Conservation (phyloP, 2,113 vertebrate species). For the Chelonoidis abingdonii region DNA sequence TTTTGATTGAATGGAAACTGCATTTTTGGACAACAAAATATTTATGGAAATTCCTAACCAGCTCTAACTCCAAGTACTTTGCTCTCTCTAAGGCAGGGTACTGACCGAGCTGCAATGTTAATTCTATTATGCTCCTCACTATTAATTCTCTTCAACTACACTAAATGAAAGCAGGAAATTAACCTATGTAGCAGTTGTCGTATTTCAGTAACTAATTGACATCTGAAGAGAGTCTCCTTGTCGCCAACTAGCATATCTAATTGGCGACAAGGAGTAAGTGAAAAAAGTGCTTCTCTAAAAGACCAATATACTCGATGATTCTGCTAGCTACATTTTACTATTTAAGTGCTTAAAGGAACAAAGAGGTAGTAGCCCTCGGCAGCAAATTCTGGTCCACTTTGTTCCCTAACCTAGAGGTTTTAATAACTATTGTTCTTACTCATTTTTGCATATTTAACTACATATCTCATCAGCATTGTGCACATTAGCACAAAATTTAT, state of each 20-base stretch:
- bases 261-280: background rate
- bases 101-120: conserved; percentile 54
- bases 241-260: background rate
- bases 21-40: background rate
- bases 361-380: rapidly evolving
- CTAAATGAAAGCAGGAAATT: conserved; percentile 64
- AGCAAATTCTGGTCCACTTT: background rate
- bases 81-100: conserved; percentile 19
- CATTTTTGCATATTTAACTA: conserved; percentile 12
- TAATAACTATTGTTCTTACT: background rate
- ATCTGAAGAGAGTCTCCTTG: conserved; percentile 35
- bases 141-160: conserved; percentile 53
- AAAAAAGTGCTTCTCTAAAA: conserved; percentile 12
- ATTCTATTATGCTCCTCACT: conserved; percentile 62
- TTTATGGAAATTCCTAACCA: conserved; percentile 35
- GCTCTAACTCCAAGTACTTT: conserved; percentile 21
- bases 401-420: background rate
- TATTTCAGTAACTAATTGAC: conserved; percentile 55
- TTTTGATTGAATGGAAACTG: background rate
- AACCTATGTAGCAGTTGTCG: conserved; percentile 31
- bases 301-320: background rate
- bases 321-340: background rate
- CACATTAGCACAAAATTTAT: conserved; percentile 6
- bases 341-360: conserved; percentile 4
- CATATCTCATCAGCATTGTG: background rate